Percentiles rank a stretch among this genome's conserved stretches.
phyloP scores from a whole-genome alignment of 2,888 invertebrate genomes.

The Tipula confusa region DNA sequence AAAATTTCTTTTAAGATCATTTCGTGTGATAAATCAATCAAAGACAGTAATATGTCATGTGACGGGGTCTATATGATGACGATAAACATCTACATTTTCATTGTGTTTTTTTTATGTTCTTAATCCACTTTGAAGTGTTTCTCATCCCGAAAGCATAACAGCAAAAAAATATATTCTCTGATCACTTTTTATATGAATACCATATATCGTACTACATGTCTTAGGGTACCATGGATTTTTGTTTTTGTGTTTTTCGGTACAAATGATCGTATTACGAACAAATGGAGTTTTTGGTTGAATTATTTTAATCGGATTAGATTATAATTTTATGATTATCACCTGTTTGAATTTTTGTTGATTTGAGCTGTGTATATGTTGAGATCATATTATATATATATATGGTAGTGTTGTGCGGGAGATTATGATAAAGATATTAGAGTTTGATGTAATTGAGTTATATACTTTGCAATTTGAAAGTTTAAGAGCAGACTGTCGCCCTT shows the following conservation, averaged over 20 bases:
- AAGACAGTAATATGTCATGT: constrained; percentile 9
- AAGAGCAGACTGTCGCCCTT: too few species aligned
- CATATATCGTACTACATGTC: background rate
- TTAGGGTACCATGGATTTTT: background rate
- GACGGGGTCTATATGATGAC: background rate
- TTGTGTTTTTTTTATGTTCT: background rate
- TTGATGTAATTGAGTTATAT: background rate
- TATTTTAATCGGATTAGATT: constrained; percentile 25
- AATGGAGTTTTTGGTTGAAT: background rate
- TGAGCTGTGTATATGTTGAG: background rate
- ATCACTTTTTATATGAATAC: background rate
- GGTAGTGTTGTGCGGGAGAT: background rate
- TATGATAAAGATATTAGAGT: background rate
- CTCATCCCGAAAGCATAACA: background rate
- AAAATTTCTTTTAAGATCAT: background rate
- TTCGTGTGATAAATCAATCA: constrained; percentile 25
- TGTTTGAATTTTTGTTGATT: background rate
- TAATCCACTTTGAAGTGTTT: background rate
- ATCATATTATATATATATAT: background rate
- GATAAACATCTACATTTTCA: constrained; percentile 25
- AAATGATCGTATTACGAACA: background rate
- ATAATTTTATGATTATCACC: background rate
- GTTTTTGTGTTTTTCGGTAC: constrained; percentile 13
- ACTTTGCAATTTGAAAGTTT: too few species aligned
- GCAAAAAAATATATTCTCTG: background rate